Evolutionary conservation across 2,797 vertebrate species (phyloP).

Genomic region (Oreochromis grahami): DNA sequence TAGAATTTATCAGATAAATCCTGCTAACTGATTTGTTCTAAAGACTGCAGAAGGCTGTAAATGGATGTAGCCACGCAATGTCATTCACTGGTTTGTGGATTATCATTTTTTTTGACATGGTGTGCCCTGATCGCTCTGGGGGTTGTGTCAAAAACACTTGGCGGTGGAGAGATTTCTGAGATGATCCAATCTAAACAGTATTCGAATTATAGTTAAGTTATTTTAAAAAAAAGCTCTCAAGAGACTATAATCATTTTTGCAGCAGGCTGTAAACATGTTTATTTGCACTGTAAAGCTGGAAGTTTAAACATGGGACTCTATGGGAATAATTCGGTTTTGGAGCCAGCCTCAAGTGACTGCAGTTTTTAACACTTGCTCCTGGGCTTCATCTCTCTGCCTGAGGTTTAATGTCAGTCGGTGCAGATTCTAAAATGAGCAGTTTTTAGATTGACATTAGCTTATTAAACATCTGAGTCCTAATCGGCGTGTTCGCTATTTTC

Average conservation of each 20-base stretch:
- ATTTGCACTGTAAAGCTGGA: background rate
- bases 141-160: background rate
- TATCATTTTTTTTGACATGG: background rate
- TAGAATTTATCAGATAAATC: background rate
- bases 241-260: background rate
- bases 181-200: background rate
- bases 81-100: background rate
- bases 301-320: background rate
- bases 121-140: background rate
- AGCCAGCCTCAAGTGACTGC: background rate
- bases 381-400: background rate
- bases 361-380: background rate
- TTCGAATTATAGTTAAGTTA: background rate
- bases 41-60: background rate
- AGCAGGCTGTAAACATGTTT: background rate
- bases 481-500: background rate
- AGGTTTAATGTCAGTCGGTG: background rate
- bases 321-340: background rate
- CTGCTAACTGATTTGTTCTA: background rate
- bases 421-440: background rate
- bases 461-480: background rate
- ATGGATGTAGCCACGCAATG: background rate
- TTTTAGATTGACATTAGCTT: background rate
- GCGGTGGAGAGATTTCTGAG: background rate
- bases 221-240: background rate